phyloP scores from a whole-genome alignment of 1,140 invertebrate genomes.

The Papilio xuthus region DNA sequence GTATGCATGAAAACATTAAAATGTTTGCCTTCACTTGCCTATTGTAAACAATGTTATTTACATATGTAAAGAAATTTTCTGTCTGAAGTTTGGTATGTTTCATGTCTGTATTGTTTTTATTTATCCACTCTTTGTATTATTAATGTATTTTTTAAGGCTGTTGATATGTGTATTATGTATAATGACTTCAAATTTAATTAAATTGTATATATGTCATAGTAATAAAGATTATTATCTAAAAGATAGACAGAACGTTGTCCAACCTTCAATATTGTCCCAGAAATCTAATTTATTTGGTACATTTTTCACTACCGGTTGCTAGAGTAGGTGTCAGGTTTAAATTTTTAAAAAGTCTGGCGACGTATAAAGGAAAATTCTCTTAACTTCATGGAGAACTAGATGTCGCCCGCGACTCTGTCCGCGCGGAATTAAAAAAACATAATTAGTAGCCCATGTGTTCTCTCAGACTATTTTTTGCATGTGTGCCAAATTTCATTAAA shows the following conservation, averaged over 20 bases:
- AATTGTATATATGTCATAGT: not conserved
- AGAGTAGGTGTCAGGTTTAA: no score
- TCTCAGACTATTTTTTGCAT: no score
- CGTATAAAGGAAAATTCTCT: no score
- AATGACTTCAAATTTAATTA: conserved; percentile 39
- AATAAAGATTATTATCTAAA: conserved; percentile 17
- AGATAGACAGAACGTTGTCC: no score
- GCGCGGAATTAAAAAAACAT: no score
- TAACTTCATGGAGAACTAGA: no score
- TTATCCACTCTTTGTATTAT: not conserved
- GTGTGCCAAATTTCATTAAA: no score
- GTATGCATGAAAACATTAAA: not conserved
- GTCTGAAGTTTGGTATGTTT: not conserved
- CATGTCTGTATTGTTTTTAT: not conserved
- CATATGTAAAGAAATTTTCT: not conserved
- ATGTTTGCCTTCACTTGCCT: not conserved
- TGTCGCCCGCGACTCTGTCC: no score
- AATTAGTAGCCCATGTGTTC: no score
- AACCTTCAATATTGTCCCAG: not conserved
- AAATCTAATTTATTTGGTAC: not conserved
- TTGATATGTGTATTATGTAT: conserved; percentile 8
- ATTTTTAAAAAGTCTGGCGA: no score
- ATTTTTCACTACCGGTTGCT: no score
- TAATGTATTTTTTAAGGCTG: not conserved
- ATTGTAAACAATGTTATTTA: no score